A percentile compares a stretch with the other conserved stretches of the same genome.
phyloP scores from a whole-genome alignment of 2,113 vertebrate genomes.

The Casuarius casuarius region DNA sequence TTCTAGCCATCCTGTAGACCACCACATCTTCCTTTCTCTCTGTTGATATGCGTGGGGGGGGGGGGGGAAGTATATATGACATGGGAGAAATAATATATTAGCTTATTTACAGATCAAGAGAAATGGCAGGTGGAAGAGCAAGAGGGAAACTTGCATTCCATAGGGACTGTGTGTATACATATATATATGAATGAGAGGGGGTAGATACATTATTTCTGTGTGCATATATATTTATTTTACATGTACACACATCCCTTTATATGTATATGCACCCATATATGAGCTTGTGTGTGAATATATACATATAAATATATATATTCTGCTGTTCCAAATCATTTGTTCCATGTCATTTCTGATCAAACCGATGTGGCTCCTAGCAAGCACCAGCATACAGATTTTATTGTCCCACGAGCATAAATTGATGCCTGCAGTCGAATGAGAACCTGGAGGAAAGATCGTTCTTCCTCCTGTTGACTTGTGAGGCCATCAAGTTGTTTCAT shows the following conservation, averaged over 20 bases:
- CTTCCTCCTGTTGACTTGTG: too few species aligned
- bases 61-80: rapidly evolving
- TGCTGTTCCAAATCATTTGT: not conserved
- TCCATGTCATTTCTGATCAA: rapidly evolving
- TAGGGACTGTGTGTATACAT: rapidly evolving
- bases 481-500: too few species aligned
- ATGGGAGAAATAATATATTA: rapidly evolving
- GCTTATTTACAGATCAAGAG: not conserved
- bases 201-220: too few species aligned
- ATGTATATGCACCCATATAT: not conserved
- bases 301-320: not conserved
- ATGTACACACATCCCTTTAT: too few species aligned
- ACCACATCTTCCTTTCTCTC: not conserved
- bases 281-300: not conserved
- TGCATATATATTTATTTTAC: too few species aligned
- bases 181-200: rapidly evolving
- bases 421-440: too few species aligned
- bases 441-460: too few species aligned
- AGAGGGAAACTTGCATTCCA: not conserved
- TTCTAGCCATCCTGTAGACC: not conserved
- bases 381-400: rapidly evolving
- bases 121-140: not conserved
- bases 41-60: rapidly evolving
- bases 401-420: too few species aligned
- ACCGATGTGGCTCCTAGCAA: rapidly evolving